Evolutionary conservation across 2,113 vertebrate genomes (phyloP).

Genomic region (Rafetus swinhoei): DNA sequence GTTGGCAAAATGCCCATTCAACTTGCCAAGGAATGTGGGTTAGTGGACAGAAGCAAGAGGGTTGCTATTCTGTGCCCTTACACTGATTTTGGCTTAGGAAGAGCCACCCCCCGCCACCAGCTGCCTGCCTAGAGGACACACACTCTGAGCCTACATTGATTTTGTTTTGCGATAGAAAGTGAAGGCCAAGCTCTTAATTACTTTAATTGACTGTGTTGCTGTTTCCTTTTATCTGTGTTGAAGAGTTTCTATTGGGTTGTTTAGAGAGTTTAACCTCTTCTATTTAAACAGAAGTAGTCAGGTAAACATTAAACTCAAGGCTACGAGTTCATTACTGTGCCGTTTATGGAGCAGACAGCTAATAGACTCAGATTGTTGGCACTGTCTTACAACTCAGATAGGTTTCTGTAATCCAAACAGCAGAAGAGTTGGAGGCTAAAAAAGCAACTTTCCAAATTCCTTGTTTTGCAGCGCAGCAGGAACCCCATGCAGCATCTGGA

Average conservation of each 20-base stretch:
- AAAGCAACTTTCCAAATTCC: neutral
- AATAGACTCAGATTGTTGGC: neutral
- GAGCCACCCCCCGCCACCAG: neutral
- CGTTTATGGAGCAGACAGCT: neutral
- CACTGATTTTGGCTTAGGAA: neutral
- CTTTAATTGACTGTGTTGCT: neutral
- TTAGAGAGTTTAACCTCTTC: neutral
- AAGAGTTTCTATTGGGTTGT: neutral
- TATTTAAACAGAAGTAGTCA: neutral
- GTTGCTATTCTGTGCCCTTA: neutral
- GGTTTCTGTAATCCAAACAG: neutral
- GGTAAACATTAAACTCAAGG: neutral
- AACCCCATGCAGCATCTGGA: neutral
- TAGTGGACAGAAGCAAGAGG: neutral
- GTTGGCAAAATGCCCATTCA: neutral
- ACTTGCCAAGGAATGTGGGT: neutral
- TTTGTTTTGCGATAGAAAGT: neutral
- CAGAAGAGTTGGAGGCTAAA: neutral
- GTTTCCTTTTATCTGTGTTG: neutral
- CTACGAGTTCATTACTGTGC: neutral
- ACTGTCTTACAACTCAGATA: neutral
- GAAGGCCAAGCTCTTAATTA: slow-evolving; percentile 5
- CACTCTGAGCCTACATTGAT: neutral
- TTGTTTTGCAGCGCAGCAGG: neutral
- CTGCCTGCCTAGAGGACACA: neutral